Base-by-base conservation (phyloP, 2,113 vertebrate species). In the Mirza zaza region DNA sequence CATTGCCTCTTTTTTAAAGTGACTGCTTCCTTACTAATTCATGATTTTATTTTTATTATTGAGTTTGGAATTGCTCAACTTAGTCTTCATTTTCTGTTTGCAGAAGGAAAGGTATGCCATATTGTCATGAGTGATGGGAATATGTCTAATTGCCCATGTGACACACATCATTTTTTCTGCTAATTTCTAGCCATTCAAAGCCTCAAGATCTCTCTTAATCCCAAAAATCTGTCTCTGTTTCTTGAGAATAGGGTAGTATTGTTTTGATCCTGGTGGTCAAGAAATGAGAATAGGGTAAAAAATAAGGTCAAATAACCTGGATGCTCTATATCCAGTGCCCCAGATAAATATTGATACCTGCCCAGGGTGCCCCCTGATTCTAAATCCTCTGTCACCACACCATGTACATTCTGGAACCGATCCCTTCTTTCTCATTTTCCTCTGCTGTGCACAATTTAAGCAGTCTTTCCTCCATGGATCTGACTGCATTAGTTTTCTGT, bases 311-410 rank as follows among this genome's bases (percentile, higher is more conserved):
- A 67, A 67, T 29, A 55, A 48, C 29, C 8, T 50, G 34, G 1
- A 45, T 73, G 8, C 3, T 71, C 29, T 21, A 29, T 84, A 50
- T 75, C 48, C 29, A 48, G 1, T 23, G n/a, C 3, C 25, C 7
- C 14, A 84, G 1, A 20, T 87, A 79, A 94, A 77, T 55, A 45
- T 1, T 59, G 27, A 65, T 18, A 32, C 15, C 67, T 63, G 17
- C 8, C 18, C 8, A 36, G 50, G 6, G 3, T 6, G 59, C 2
- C 2, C 1, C 80, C 0, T 36, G 4, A 52, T 32, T 61, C 0
- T 20, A 8, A 2, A 67, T 6, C 17, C 79, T 50, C 23, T 32
- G 29, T 18, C 36, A 42, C 5, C 39, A 86, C 77, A 3, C 13
- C 59, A 7, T 42, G 10, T 18, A 4, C 9, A 50, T 63, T 61